Percentiles rank a stretch among this genome's conserved stretches.
Conservation (phyloP, 2,797 vertebrate species). For the Crocidura indochinensis region DNA sequence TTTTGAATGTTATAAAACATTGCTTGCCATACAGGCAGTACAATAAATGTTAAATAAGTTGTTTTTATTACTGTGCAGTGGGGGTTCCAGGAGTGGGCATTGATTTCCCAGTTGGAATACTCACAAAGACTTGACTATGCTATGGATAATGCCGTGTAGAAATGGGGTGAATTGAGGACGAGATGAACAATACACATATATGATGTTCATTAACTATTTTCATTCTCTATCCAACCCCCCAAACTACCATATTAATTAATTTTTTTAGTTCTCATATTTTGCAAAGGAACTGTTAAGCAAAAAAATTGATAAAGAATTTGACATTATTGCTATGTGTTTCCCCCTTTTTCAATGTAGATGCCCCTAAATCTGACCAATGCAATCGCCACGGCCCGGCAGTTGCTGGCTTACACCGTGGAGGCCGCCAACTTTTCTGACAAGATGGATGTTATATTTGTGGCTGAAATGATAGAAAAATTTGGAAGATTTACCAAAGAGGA, state of each 20-base stretch:
- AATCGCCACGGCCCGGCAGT: slow-evolving; percentile 94
- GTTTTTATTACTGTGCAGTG: not conserved
- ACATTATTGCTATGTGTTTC: not conserved
- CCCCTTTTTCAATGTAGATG: slow-evolving; percentile 91
- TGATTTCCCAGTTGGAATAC: not conserved
- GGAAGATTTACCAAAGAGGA: slow-evolving; percentile 95
- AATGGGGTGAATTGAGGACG: not conserved
- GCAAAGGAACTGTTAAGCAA: not conserved
- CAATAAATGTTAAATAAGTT: not conserved
- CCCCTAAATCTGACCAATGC: slow-evolving; percentile 97
- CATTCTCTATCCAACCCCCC: not conserved
- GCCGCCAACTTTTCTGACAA: slow-evolving; percentile 99
- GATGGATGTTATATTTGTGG: slow-evolving; percentile 99
- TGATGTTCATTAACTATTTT: not conserved
- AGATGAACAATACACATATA: not conserved
- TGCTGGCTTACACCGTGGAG: slow-evolving; percentile 96
- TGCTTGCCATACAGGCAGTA: fast-evolving
- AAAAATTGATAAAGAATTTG: not conserved
- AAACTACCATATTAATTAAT: too few relatives aligned
- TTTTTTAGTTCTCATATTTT: not conserved
- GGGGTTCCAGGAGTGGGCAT: not conserved
- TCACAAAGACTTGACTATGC: not conserved
- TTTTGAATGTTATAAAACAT: not conserved
- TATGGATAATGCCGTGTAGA: not conserved
- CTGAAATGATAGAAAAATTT: slow-evolving; percentile 99